Base-by-base conservation (phyloP, 2,113 vertebrate species). In the Promerops cafer region DNA sequence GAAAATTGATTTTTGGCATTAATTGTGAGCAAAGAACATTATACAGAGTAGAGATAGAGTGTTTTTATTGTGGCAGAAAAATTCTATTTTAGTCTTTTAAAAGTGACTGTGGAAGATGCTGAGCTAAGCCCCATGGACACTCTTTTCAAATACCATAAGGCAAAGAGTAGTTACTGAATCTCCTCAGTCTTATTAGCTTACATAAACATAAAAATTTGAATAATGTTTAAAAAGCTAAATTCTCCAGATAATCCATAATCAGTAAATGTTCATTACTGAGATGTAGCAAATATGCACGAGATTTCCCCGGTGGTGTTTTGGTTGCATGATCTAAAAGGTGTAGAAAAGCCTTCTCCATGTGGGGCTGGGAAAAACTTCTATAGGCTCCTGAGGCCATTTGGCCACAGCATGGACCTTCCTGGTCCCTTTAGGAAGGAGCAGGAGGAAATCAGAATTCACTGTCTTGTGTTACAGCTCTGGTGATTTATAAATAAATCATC, bases 181-280 rank as follows among this genome's bases (percentile, higher is more conserved):
- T 98, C 95, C 77, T 87, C 87, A 96, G 96, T 96, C 94, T 97
- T 97, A 97, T 96, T 97, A 98, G 96, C 97, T 97, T 97, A 97
- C 96, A 97, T 96, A 98, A 97, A 97, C 95, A 97, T 93, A 95
- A 94, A 97, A 96, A 98, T 97, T 72, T 97, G 97, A 98, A 98
- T 97, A 98, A 97, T 97, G 96, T 97, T 98, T 96, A 89, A 97
- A 97, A 98, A 97, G 94, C 96, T 89, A 92, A 97, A 98, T 95
- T 96, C 97, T 97, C 97, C 80, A 93, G 97, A 97, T 97, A 97
- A 87, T 77, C 93, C 87, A 82, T 94, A 97, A 98, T 97, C 95
- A 96, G 97, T 97, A 97, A 98, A 96, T 95, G 97, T 97, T 98
- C 98, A 95, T 98, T 97, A 97, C 31, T 37, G 95, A 97, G 97